Base-by-base conservation (phyloP, 2,113 vertebrate species). In the Corythoichthys intestinalis region DNA sequence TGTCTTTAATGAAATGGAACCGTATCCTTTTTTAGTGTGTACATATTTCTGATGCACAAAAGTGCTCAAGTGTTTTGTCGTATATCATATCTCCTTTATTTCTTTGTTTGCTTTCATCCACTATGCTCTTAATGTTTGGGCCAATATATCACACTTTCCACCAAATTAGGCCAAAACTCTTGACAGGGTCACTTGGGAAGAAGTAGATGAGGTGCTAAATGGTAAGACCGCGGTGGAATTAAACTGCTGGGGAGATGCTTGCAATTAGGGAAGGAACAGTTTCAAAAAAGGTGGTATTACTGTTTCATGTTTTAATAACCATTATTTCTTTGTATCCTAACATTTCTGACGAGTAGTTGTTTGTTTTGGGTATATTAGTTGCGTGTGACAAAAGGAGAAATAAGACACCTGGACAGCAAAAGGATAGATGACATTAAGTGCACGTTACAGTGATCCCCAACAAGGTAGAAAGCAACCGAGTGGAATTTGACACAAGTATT, bases 1-100 rank as follows among this genome's bases (percentile, higher is more conserved):
- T 79, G 60, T 87, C 53, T 87, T 84, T 85, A 85, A 89, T 83
- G 78, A 77, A 78, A 78, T 73, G 75, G 39, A 75, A 50, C 62
- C 11, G 64, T 75, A 80, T 83, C 84, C 78, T 73, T 70, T 86
- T 49, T 79, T 79, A 80, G 81, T 82, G 81, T 85, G 78, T 86
- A 75, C 82, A 75, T 72, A 70, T 85, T 79, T 85, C 64, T 52
- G 72, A 60, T 49, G 69, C 68, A 67, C 79, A 80, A 80, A 80
- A 81, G 80, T 86, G 79, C 86, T 83, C 76, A 83, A 83, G 67
- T 60, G 60, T 73, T 71, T 69, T 66, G 75, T 61, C 67, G 67
- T 67, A 34, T 57, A 72, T 86, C 74, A 49, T 73, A 69, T 74
- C 71, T 80, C 73, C 73, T 85, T 82, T 81, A 72, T 67, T 69